Conservation (phyloP, 2,113 vertebrate species). For the Podiceps cristatus region DNA sequence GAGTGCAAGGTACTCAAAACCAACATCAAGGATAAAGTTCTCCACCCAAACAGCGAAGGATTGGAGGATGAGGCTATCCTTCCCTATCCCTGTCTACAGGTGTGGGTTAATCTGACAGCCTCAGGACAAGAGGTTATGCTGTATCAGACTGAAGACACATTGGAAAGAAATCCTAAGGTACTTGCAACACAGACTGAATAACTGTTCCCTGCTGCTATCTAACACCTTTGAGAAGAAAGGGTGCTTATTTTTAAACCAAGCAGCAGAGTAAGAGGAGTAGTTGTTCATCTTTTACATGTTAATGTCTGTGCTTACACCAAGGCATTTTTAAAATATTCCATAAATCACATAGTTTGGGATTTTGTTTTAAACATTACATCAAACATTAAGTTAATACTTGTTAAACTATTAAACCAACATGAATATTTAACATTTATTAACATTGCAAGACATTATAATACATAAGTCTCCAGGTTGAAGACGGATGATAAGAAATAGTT, state of each 20-base stretch:
- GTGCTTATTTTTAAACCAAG: not conserved
- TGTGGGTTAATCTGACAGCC: slow-evolving; percentile 77
- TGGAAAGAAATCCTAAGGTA: slow-evolving; percentile 78
- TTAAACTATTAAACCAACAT: not conserved
- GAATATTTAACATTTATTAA: not conserved
- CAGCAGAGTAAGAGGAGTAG: not conserved
- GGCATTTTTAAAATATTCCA: not conserved
- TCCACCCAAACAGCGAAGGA: not conserved
- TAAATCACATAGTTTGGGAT: not conserved
- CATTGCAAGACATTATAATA: not conserved
- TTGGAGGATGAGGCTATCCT: slow-evolving; percentile 61
- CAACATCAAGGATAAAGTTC: slow-evolving; percentile 65
- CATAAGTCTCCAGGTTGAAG: accelerated
- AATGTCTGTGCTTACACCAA: not conserved
- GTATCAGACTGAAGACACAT: slow-evolving; percentile 79
- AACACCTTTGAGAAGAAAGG: not conserved
- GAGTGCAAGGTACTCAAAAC: slow-evolving; percentile 74
- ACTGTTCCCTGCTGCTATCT: not conserved
- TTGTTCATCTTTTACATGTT: not conserved
- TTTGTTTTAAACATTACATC: not conserved
- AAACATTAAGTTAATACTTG: not conserved
- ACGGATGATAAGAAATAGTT: not conserved
- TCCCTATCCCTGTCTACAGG: slow-evolving; percentile 77
- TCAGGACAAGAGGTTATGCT: slow-evolving; percentile 74
- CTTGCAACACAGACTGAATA: not conserved